A percentile compares a stretch with the other conserved stretches of the same genome.
Conservation (phyloP, 2,888 invertebrate genomes). For the Enchytraeus crypticus region DNA sequence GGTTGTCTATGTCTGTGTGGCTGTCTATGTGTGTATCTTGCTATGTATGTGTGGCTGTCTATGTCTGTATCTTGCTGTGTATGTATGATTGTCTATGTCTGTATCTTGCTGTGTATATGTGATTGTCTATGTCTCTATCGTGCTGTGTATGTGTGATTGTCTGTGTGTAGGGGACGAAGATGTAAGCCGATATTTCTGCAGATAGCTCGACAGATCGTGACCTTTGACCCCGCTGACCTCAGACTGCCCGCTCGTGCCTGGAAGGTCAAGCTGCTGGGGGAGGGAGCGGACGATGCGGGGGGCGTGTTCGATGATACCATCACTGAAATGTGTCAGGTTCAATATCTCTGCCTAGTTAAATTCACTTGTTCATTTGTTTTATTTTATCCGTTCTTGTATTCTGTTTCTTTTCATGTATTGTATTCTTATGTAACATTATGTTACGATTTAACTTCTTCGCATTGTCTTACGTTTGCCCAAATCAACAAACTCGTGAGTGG, state of each 20-base stretch:
- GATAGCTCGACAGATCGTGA: slow-evolving; percentile 59
- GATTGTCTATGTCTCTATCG: background rate
- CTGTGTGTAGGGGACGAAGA: slow-evolving; percentile 50
- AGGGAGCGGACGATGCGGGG: slow-evolving; percentile 63
- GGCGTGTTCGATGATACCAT: slow-evolving; percentile 64
- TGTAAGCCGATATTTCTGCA: slow-evolving; percentile 58
- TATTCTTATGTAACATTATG: too few relatives aligned
- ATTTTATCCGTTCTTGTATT: background rate
- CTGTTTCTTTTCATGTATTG: too few relatives aligned
- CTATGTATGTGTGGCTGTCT: background rate
- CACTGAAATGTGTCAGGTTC: slow-evolving; percentile 57
- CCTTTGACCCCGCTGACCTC: slow-evolving; percentile 55
- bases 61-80: background rate
- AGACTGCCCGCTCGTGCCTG: slow-evolving; percentile 59
- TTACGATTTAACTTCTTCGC: too few relatives aligned
- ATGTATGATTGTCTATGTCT: too few relatives aligned
- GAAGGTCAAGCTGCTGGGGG: slow-evolving; percentile 61
- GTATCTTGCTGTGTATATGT: background rate
- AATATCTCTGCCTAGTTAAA: background rate
- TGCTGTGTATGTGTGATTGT: background rate
- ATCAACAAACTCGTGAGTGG: too few relatives aligned
- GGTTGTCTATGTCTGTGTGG: background rate
- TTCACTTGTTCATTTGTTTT: background rate
- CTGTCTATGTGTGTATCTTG: background rate
- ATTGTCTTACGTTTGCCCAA: too few relatives aligned